Conservation (phyloP, 2,888 invertebrate genomes). For the Dastarcus helophoroides region DNA sequence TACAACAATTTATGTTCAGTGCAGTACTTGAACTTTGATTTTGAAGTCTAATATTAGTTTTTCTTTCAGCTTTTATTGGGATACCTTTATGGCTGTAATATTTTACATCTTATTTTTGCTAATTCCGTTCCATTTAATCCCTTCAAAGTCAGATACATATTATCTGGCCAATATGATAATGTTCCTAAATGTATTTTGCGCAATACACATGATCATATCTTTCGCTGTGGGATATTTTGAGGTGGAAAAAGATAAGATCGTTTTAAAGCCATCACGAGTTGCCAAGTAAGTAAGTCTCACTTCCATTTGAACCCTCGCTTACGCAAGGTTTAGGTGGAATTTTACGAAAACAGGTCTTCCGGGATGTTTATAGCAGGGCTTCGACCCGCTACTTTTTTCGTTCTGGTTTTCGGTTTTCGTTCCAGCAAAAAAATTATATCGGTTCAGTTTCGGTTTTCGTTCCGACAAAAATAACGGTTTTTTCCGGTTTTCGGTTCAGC, state of each 20-base stretch:
- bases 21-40: no score
- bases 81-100: constrained; percentile 6
- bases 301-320: constrained; percentile 2
- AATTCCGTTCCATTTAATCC: constrained; percentile 5
- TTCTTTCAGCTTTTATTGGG: constrained; percentile 10
- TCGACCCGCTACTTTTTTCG: neutral
- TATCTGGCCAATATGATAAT: neutral
- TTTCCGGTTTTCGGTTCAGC: no score
- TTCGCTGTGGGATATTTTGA: constrained; percentile 8
- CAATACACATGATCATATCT: constrained; percentile 5
- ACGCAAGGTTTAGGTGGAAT: constrained; percentile 3
- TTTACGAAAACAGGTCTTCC: constrained; percentile 3
- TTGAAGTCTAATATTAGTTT: no score
- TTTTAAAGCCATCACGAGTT: constrained; percentile 3
- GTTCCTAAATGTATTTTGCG: neutral
- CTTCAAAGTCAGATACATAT: constrained; percentile 4
- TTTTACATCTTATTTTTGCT: constrained; percentile 5
- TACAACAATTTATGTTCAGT: no score
- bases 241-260: constrained; percentile 4
- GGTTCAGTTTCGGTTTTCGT: no score
- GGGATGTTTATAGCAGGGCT: neutral
- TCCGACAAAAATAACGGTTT: no score
- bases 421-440: no score
- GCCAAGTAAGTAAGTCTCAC: constrained; percentile 7
- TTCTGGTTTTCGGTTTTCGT: no score